These are phyloP conservation scores for Prosopocoilus inquinatus DNA, from an alignment of 2,888 invertebrate genomes.

Conservation along the genomic window DNA sequence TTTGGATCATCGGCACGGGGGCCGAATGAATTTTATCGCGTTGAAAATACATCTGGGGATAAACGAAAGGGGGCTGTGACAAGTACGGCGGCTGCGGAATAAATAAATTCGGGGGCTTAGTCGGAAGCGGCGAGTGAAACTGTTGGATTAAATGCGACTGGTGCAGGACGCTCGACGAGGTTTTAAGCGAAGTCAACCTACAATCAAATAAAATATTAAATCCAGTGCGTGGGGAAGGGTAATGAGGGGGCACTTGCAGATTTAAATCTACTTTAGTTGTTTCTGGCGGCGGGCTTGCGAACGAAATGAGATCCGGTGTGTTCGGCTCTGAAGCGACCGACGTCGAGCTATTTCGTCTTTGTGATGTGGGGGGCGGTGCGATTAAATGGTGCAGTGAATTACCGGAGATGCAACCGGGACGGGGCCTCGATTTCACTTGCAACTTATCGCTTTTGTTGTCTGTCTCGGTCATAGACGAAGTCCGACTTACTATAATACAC, in stretches of 20 bases:
- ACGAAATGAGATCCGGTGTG: slow-evolving; percentile 68
- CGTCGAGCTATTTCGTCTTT: slow-evolving; percentile 47
- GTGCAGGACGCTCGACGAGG: slow-evolving; percentile 4
- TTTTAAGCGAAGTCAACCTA: slow-evolving; percentile 11
- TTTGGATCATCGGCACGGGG: too few species aligned
- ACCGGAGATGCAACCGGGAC: slow-evolving; percentile 55
- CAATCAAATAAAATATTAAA: too few species aligned
- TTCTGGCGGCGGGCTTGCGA: slow-evolving; percentile 62
- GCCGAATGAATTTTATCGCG: too few species aligned
- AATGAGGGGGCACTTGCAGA: too few species aligned
- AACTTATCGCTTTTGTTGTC: slow-evolving; percentile 46
- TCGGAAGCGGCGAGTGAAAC: slow-evolving; percentile 7
- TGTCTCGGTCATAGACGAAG: slow-evolving; percentile 47
- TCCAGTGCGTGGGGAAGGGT: too few species aligned
- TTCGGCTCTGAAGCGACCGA: slow-evolving; percentile 43
- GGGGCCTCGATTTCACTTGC: slow-evolving; percentile 56
- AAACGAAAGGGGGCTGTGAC: not conserved
- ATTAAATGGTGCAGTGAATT: slow-evolving; percentile 23
- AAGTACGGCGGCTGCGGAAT: not conserved
- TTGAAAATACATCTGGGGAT: too few species aligned
- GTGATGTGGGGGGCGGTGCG: slow-evolving; percentile 38
- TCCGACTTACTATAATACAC: slow-evolving; percentile 39
- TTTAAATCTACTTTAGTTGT: slow-evolving; percentile 60
- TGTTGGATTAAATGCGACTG: slow-evolving; percentile 4
- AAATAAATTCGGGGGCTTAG: not conserved